Conservation (phyloP, 1,140 invertebrate species). For the Caerostris extrusa region DNA sequence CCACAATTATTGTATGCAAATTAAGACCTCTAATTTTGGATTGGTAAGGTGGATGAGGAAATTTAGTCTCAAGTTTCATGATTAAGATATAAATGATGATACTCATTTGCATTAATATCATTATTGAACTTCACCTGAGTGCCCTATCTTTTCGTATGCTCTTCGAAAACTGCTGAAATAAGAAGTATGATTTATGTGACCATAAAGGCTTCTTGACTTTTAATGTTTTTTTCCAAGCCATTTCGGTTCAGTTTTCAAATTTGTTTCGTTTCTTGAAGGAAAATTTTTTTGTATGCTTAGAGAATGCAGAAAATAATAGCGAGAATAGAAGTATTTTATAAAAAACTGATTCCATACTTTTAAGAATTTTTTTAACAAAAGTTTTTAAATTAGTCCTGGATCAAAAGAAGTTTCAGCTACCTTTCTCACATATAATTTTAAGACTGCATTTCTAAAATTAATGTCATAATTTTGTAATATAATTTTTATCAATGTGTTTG, state of each 20-base stretch:
- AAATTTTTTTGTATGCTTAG: too few relatives aligned
- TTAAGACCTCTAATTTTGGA: conserved; percentile 13
- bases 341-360: too few relatives aligned
- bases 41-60: conserved; percentile 1
- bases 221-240: not conserved
- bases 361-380: too few relatives aligned
- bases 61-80: conserved; percentile 31
- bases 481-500: too few relatives aligned
- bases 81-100: conserved; percentile 40
- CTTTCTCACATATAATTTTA: too few relatives aligned
- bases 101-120: conserved; percentile 39
- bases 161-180: not conserved
- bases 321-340: too few relatives aligned
- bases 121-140: not conserved
- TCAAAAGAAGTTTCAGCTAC: too few relatives aligned
- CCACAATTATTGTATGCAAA: conserved; percentile 34
- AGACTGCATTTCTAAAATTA: too few relatives aligned
- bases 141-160: not conserved
- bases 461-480: too few relatives aligned
- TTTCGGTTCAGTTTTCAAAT: not conserved
- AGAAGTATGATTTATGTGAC: conserved; percentile 25
- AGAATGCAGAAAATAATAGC: too few relatives aligned
- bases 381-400: too few relatives aligned
- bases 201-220: not conserved
- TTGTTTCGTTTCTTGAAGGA: not conserved